These are phyloP conservation scores for Gymnocypris eckloni DNA, from an alignment of 2,797 vertebrate species.

Conservation along the genomic window DNA sequence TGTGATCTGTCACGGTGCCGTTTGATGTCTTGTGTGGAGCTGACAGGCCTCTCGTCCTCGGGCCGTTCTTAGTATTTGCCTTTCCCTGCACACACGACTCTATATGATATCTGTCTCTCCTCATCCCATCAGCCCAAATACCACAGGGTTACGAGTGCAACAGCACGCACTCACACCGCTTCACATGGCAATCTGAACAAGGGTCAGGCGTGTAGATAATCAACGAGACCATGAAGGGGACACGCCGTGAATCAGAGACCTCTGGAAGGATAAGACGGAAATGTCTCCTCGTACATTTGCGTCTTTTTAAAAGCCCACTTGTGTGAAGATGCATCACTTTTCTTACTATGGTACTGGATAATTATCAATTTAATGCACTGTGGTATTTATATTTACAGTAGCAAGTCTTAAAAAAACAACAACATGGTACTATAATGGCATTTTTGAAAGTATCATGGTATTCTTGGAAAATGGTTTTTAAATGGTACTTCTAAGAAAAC, in stretches of 20 bases:
- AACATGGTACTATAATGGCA: background rate
- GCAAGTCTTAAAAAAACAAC: background rate
- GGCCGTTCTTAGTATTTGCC: slow-evolving; percentile 77
- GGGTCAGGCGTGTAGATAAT: slow-evolving; percentile 36
- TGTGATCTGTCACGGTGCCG: slow-evolving; percentile 69
- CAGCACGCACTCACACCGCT: slow-evolving; percentile 42
- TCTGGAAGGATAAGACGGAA: background rate
- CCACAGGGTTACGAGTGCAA: slow-evolving; percentile 68
- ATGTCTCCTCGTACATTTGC: background rate
- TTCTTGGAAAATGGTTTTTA: background rate
- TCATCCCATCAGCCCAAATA: slow-evolving; percentile 77
- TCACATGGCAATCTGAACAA: slow-evolving; percentile 53
- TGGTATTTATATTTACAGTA: background rate
- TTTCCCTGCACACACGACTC: slow-evolving; percentile 68
- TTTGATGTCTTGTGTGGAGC: slow-evolving; percentile 67
- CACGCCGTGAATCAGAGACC: background rate
- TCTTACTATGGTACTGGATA: background rate
- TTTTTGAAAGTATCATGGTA: background rate
- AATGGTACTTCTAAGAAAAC: background rate
- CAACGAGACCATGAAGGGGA: slow-evolving; percentile 30
- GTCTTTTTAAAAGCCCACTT: background rate
- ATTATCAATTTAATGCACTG: background rate
- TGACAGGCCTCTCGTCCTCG: slow-evolving; percentile 75
- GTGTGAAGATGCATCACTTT: background rate
- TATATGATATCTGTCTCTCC: slow-evolving; percentile 79